Percentiles rank a stretch among this genome's conserved stretches.
Evolutionary conservation across 2,888 invertebrate species (phyloP).

Genomic region (Lasioglossum leucozonium): DNA sequence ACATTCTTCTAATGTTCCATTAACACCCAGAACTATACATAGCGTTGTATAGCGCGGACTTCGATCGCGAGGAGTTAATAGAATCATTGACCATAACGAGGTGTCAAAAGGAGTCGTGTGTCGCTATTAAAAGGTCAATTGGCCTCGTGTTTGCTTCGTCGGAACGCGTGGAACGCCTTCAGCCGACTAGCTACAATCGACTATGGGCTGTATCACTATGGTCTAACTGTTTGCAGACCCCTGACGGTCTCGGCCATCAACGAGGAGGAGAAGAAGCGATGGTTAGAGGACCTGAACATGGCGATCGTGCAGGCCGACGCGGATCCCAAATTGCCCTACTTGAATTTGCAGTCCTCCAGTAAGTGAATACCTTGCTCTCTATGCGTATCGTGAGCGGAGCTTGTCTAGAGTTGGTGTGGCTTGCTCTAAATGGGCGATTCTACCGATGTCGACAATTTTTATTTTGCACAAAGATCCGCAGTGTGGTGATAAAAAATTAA

Average conservation of each 20-base stretch:
- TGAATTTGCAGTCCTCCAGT: conserved; percentile 89
- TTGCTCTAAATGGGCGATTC: neutral
- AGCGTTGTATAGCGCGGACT: neutral
- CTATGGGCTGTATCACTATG: neutral
- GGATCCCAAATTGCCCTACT: conserved; percentile 87
- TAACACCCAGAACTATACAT: neutral
- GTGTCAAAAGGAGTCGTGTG: conserved; percentile 37
- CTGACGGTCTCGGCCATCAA: conserved; percentile 95
- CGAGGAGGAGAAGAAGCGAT: conserved; percentile 93
- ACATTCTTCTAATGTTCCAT: neutral
- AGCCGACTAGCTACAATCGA: neutral
- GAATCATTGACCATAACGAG: conserved; percentile 31
- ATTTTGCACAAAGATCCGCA: too few species aligned
- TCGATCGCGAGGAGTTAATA: conserved; percentile 1
- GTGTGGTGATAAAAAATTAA: neutral
- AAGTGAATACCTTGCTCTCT: conserved; percentile 80
- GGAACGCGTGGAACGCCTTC: neutral
- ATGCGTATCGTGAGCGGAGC: neutral
- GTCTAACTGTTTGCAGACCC: conserved; percentile 85
- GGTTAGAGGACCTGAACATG: conserved; percentile 92
- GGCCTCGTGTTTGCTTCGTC: neutral
- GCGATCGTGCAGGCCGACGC: conserved; percentile 86
- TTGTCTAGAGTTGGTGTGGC: neutral
- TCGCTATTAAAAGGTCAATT: conserved; percentile 59
- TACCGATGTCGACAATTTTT: too few species aligned